Evolutionary conservation across 2,113 vertebrate genomes (phyloP).

Genomic region (Pimephales promelas): DNA sequence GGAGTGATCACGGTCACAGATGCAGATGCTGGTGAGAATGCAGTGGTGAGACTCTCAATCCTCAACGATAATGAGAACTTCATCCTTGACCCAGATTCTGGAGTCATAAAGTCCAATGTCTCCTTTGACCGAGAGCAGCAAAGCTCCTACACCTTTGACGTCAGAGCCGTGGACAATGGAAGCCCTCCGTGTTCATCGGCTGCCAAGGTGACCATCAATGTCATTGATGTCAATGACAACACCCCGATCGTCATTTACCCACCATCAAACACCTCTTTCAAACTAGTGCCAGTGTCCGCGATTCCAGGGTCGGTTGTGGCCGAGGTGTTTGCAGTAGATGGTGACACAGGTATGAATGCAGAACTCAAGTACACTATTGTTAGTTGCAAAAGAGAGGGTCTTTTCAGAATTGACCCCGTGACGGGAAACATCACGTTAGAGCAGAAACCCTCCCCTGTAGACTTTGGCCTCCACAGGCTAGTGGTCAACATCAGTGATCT

Average conservation of each 20-base stretch:
- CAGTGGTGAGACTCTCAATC: slow-evolving; percentile 93
- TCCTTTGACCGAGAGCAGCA: slow-evolving; percentile 97
- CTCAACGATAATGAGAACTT: slow-evolving; percentile 97
- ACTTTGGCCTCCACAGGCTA: slow-evolving; percentile 92
- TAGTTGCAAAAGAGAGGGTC: slow-evolving; percentile 92
- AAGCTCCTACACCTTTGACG: slow-evolving; percentile 97
- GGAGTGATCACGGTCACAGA: slow-evolving; percentile 98
- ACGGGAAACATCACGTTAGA: slow-evolving; percentile 98
- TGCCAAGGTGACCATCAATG: slow-evolving; percentile 97
- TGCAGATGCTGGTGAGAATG: slow-evolving; percentile 94
- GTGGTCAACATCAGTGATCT: slow-evolving; percentile 98
- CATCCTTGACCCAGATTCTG: slow-evolving; percentile 92
- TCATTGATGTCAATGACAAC: slow-evolving; percentile 98
- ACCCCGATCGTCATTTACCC: slow-evolving; percentile 94
- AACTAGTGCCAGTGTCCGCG: slow-evolving; percentile 93
- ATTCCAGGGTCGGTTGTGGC: slow-evolving; percentile 96
- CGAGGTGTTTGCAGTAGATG: slow-evolving; percentile 96
- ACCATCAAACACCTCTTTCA: slow-evolving; percentile 96
- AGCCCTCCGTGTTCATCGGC: slow-evolving; percentile 92
- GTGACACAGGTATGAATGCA: slow-evolving; percentile 97
- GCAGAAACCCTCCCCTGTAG: slow-evolving; percentile 86
- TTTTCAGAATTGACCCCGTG: slow-evolving; percentile 96
- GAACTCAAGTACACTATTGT: slow-evolving; percentile 97
- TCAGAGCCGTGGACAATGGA: slow-evolving; percentile 92
- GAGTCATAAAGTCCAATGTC: slow-evolving; percentile 98